Evolutionary conservation across 2,888 invertebrate genomes (phyloP), one percentile per base, ranked within the genome.

Genomic region (Hyposoter didymator): DNA sequence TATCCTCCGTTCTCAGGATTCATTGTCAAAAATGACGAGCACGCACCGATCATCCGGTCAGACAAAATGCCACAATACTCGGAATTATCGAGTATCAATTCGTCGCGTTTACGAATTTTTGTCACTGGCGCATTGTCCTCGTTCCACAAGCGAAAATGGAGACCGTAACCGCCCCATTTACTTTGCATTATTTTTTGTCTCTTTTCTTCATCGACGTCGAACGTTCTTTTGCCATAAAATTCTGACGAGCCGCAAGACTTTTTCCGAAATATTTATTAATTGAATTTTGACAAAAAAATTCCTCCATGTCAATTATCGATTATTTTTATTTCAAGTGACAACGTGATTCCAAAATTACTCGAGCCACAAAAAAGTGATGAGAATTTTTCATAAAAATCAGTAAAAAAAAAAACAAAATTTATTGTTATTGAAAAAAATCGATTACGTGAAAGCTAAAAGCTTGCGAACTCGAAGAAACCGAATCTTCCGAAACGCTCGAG

Each of bases 1-100:
- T 93, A 95, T 89, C 95, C 95, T 67, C 94, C 94, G 39, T 95
- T 93, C 86, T 95, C 95, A 0, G 96, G 96, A 0, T 94, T 94
- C 64, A 94, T 94, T 83, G 94, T 95, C 55, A 96, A 92, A 89
- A 95, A 95, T 6, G 94, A 94, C 19, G 95, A 94, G 87, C 95
- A 94, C 7, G 94, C 92, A 19, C 95, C 94, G 84, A 96, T 94
- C 89, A 95, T 92, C 82, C 95, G 95, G 84, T 95, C 94, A 0
- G 95, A 95, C 17, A 96, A 93, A 14, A 95, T 91, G 0, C 95
- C 95, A 0, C 90, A 91, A 1, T 91, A 90, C 64, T 95, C 93
- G 12, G 59, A 78, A 22, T 88, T 62, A 22, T 89, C 84, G 64
- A 87, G 73, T 17, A 69, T 69, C 66, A 86, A 69, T 17, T 86